Base-by-base conservation (phyloP, 2,113 vertebrate genomes). In the Phainopepla nitens region DNA sequence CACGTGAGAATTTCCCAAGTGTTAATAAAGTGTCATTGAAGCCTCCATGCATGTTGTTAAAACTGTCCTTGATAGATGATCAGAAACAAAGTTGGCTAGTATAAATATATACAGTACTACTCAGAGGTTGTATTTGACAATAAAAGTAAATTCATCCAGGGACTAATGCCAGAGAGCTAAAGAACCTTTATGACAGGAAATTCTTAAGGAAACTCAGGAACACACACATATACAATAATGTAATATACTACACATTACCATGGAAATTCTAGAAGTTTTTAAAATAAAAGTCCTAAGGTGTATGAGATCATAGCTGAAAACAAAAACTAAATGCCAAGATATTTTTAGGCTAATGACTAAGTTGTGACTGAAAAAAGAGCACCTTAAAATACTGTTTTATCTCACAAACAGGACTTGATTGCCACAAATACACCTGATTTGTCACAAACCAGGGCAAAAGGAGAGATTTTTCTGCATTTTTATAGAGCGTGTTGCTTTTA, bases 221-320 rank as follows among this genome's bases (percentile, higher is more conserved):
- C 57, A 82, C 20, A 81, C 13, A 91, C 16, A 64, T 8, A 35
- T 27, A 33, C 21, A 53, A 76, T n/a, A 24, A 53, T 51, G 44
- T 33, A 56, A n/a, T 66, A 66, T 16, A 58, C 44, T 89, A 36
- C 23, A 57, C 16, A 31, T 41, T 60, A 57, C 53, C 7, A 4
- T 76, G n/a, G 84, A 35, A 94, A 57, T 56, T 95, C 61, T 33
- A 87, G n/a, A 75, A 66, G 13, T 22, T 75, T 86, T 68, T 79
- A 35, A 87, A 91, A 82, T 70, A 27, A 71, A 87, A 95, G 23
- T 45, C 15, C 49, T 56, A 51, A 47, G 36, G 53, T 64, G 15
- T 61, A 91, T 71, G 83, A 92, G 53, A 89, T 72, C 83, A 94
- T 60, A 53, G 44, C 51, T 89, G 53, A 90, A 92, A 92, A 82